Conservation (phyloP, 2,113 vertebrate species). For the Scopus umbretta region DNA sequence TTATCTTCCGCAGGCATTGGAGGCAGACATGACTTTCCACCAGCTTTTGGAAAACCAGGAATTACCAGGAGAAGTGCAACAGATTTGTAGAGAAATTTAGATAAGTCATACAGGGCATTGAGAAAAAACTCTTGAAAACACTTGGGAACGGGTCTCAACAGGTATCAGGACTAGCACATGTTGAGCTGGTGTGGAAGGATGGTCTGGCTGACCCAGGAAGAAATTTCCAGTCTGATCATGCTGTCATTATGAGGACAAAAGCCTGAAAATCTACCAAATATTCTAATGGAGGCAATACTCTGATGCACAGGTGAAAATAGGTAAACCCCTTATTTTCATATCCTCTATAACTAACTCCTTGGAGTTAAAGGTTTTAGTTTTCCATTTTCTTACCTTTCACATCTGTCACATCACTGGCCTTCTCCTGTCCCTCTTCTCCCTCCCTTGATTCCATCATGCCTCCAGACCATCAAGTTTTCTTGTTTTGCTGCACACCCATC, state of each 20-base stretch:
- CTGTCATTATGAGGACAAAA: neutral
- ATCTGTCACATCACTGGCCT: neutral
- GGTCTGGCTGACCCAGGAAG: neutral
- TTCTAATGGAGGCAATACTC: neutral
- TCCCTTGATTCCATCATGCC: neutral
- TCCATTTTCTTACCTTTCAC: neutral
- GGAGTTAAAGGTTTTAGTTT: neutral
- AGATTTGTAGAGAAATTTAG: neutral
- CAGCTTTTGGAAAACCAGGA: neutral
- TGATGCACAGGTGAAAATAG: neutral
- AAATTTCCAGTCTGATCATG: neutral
- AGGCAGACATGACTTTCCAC: neutral
- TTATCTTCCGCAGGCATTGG: neutral
- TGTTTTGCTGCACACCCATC: neutral
- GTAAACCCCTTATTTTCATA: neutral
- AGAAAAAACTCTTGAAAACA: neutral
- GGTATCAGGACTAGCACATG: neutral
- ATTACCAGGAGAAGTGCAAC: neutral
- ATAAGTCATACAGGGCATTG: rapidly evolving
- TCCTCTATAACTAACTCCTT: neutral
- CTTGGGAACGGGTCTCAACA: neutral
- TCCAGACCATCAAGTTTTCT: neutral
- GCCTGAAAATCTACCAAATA: neutral
- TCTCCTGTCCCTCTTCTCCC: neutral
- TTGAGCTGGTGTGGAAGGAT: neutral